Base-by-base conservation (phyloP, 2,797 vertebrate genomes). In the Etheostoma perlongum region DNA sequence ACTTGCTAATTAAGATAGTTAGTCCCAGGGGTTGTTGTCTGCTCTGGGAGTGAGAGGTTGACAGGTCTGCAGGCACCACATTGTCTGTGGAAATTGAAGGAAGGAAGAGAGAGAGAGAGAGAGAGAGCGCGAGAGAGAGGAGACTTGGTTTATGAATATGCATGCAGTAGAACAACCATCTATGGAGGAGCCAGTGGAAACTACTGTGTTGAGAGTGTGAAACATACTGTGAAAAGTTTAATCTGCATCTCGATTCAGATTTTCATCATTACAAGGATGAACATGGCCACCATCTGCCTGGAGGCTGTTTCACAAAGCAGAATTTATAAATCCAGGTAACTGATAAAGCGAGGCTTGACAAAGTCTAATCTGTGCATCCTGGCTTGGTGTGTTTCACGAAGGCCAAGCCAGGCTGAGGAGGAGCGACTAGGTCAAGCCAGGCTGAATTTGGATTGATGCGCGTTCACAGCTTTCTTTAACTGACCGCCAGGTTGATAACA, bases 1-100 rank as follows among this genome's bases (percentile, higher is more conserved):
- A 73, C 76, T 78, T 42, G 68, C 79, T 87, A 86, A 86, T 88
- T 88, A 86, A 84, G 78, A 74, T 66, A 63, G 69, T 74, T 74
- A 49, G 30, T 72, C 74, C 60, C 55, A 27, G 81, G 80, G 83
- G 62, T 74, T 75, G 47, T 66, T 75, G 62, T 85, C 67, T 78
- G 73, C 65, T 36, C 69, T 77, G 67, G 67, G 64, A 82, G 33
- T 63, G 48, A 80, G 74, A 71, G 58, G 65, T 62, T 74, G 81
- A 74, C 73, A 66, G 73, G 67, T 86, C 59, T 77, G 47, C 55
- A 75, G 19, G 60, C 75, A 76, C 12, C 18, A 49, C 25, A 78
- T 58, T 69, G 40, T 76, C 61, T 15, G 1, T 77, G 42, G 16
- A 78, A 85, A 79, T 15, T 69, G 27, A 33, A 55, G 46, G 30